Conservation (phyloP, 2,888 invertebrate genomes). For the Agrochola lychnidis region DNA sequence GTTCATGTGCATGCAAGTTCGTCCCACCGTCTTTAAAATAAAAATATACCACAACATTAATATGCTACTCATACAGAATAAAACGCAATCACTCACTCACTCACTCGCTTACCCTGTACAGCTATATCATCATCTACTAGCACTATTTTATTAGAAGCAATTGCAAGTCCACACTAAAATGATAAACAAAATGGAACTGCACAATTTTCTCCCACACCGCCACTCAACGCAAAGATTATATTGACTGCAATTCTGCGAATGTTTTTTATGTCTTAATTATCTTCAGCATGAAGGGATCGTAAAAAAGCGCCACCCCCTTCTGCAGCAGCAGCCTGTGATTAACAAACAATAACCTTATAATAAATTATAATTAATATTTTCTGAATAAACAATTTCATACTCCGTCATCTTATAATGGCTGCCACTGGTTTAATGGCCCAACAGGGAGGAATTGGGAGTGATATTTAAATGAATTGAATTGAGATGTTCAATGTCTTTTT, state of each 20-base stretch:
- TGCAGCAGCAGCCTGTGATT: conserved; percentile 69
- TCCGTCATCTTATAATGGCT: conserved; percentile 46
- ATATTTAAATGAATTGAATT: conserved; percentile 20
- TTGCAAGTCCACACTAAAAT: conserved; percentile 26
- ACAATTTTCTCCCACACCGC: conserved; percentile 48
- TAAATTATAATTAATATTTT: conserved; percentile 79
- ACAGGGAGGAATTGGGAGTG: conserved; percentile 38
- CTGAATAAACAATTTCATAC: conserved; percentile 70
- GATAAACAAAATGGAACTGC: conserved; percentile 48
- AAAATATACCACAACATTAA: background rate
- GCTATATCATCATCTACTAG: background rate
- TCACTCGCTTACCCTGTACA: too few relatives aligned
- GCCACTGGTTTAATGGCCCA: conserved; percentile 47
- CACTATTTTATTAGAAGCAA: conserved; percentile 20
- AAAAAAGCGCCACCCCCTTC: conserved; percentile 66
- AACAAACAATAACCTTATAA: conserved; percentile 79
- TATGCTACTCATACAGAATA: background rate
- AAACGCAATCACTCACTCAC: background rate
- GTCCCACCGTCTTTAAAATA: too few relatives aligned
- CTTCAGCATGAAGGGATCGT: conserved; percentile 66
- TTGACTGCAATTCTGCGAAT: conserved; percentile 70
- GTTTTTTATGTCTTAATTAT: conserved; percentile 81
- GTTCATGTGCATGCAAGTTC: too few relatives aligned
- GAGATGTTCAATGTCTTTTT: conserved; percentile 13
- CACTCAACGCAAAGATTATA: conserved; percentile 56